Evolutionary conservation across 2,888 invertebrate species (phyloP), one percentile per base, ranked within the genome.

Genomic region (Lasioglossum villosulum): DNA sequence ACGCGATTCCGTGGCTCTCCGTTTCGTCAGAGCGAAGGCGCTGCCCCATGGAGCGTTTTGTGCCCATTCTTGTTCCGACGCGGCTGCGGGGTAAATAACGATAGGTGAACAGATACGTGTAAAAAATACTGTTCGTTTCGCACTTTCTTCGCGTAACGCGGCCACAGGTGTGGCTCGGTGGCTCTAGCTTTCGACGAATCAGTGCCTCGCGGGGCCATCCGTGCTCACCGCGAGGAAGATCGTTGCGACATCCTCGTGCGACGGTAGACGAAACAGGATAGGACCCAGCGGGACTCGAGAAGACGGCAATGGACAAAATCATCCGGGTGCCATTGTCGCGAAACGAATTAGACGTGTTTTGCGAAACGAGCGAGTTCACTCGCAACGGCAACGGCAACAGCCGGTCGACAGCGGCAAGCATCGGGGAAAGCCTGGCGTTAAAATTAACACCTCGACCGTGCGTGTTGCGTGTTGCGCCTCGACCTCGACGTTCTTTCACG

Each of bases 401-500:
- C 76, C 86, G 86, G 80, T 63, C 85, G 79, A 82, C 82, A 68
- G 39, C 68, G 75, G 45, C 63, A 66, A 52, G 39, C 80, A 78
- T 88, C 85, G 78, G 37, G 83, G 63, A 88, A 85, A 87, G 87
- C 78, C 84, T 74, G 83, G 80, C 80, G 88, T 87, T 90, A 84
- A 88, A 90, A 90, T 90, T 89, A 90, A 90, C 90, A 90, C 89
- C 86, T 90, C 90, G 78, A 75, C 76, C 86, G 83, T 79, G 83
- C 79, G 59, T 74, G 84, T 86, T 88, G 88, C 89, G 88, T 89
- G 66, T 66, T 66, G 89, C 80, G 81, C 63, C 73, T 71, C 84
- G 81, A 77, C 76, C 73, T 79, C 80, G 52, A n/a, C 84, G 78
- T 84, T 84, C 83, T 82, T 74, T 82, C 84, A 82, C 82, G 84